These are phyloP conservation scores for Meloe dianella DNA, from an alignment of 2,888 invertebrate species.

Conservation along the genomic window DNA sequence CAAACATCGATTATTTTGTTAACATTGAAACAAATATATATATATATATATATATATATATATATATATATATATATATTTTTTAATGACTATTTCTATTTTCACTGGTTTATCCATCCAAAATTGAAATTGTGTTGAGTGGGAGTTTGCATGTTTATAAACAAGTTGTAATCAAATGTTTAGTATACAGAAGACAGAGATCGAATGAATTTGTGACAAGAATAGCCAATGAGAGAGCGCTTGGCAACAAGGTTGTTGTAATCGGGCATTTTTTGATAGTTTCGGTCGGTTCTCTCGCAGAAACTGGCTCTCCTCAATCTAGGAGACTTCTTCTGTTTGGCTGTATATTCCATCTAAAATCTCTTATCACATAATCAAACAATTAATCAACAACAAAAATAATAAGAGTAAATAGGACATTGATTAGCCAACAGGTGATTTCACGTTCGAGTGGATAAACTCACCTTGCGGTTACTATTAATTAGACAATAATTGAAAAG, in stretches of 20 bases:
- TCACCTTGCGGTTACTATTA: slow-evolving; percentile 3
- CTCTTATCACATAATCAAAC: slow-evolving; percentile 5
- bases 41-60: too few species aligned
- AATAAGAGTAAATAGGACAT: background rate
- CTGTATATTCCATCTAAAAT: slow-evolving; percentile 19
- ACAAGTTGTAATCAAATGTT: slow-evolving; percentile 38
- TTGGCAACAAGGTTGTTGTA: slow-evolving; percentile 50
- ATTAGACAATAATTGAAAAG: background rate
- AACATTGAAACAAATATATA: background rate
- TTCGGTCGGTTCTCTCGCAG: slow-evolving; percentile 42
- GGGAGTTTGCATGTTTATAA: slow-evolving; percentile 42
- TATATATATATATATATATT: too few species aligned
- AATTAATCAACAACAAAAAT: slow-evolving; percentile 17
- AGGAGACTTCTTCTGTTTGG: background rate
- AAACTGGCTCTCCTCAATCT: slow-evolving; percentile 46
- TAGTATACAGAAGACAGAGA: slow-evolving; percentile 37
- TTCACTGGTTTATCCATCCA: slow-evolving; percentile 20
- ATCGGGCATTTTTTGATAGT: slow-evolving; percentile 52
- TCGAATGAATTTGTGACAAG: slow-evolving; percentile 33
- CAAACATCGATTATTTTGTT: too few species aligned
- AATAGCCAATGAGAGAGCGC: slow-evolving; percentile 45
- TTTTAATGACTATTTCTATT: slow-evolving; percentile 15
- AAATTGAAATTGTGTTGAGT: slow-evolving; percentile 16
- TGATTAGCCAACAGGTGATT: slow-evolving; percentile 8
- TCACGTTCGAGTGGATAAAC: background rate